Evolutionary conservation across 1,140 invertebrate species (phyloP).

Genomic region (Drosophila arawakana): DNA sequence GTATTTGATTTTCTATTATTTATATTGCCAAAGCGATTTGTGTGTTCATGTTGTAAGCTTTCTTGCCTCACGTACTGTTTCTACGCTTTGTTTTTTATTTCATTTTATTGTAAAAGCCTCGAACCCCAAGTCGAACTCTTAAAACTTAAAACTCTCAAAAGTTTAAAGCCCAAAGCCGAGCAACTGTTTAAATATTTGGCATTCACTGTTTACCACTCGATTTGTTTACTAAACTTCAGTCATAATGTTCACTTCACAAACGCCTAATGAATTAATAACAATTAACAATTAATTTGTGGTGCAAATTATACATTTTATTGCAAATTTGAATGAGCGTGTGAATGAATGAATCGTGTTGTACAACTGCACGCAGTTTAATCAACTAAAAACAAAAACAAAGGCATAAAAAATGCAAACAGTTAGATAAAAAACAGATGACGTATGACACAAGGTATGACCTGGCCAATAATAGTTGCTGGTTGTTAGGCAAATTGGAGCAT

Average conservation of each 20-base stretch:
- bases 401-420: background rate
- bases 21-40: constrained; percentile 63
- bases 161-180: constrained; percentile 1
- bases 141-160: constrained; percentile 4
- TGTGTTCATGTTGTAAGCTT: constrained; percentile 64
- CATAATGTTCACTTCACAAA: background rate
- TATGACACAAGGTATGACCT: constrained; percentile 12
- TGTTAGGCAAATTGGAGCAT: constrained; percentile 10
- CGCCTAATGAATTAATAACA: constrained; percentile 40
- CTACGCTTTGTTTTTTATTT: background rate
- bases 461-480: background rate
- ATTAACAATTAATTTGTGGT: constrained; percentile 53
- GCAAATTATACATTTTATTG: constrained; percentile 56
- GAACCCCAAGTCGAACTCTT: constrained; percentile 4
- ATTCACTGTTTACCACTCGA: constrained; percentile 12
- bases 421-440: background rate
- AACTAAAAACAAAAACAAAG: constrained; percentile 23
- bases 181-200: constrained; percentile 37
- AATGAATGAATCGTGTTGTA: constrained; percentile 63
- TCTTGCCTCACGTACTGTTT: constrained; percentile 54
- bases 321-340: constrained; percentile 62
- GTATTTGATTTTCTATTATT: constrained; percentile 69
- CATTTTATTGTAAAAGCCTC: constrained; percentile 17
- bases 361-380: constrained; percentile 51
- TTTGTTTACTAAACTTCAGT: background rate